Percentiles rank a stretch among this genome's conserved stretches.
These are phyloP conservation scores for Pimpla rufipes DNA, from an alignment of 2,888 invertebrate species.

Conservation along the genomic window DNA sequence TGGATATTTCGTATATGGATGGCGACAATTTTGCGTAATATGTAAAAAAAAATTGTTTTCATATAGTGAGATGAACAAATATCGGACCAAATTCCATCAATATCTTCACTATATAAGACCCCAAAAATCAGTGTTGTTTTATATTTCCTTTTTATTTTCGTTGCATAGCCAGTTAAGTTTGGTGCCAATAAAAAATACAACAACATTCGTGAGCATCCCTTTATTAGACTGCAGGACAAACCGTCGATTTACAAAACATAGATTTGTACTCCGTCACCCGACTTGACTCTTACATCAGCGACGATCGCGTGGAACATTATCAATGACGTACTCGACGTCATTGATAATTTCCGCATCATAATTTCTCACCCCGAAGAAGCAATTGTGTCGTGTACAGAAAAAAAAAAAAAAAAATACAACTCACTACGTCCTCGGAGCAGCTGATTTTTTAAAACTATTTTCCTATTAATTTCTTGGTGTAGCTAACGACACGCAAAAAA, in stretches of 20 bases:
- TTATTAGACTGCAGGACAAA: slow-evolving; percentile 23
- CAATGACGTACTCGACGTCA: slow-evolving; percentile 22
- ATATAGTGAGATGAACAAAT: no score
- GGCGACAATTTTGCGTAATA: no score
- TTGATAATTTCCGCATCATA: slow-evolving; percentile 25
- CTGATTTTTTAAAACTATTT: no score
- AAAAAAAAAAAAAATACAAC: neutral
- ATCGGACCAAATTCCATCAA: no score
- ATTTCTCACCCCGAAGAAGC: neutral
- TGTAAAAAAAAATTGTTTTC: neutral
- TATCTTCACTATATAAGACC: no score
- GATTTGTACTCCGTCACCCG: neutral
- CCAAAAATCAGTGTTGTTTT: no score
- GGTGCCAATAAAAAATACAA: neutral
- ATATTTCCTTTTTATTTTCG: neutral
- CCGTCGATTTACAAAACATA: slow-evolving; percentile 6
- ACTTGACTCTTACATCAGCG: slow-evolving; percentile 12
- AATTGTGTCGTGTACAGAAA: neutral
- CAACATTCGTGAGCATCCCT: neutral
- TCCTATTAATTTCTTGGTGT: neutral
- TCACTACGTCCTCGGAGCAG: no score
- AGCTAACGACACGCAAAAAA: neutral
- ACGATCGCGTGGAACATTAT: slow-evolving; percentile 43
- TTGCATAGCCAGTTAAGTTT: no score
- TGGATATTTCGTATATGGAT: no score